Percentiles rank a stretch among this genome's conserved stretches.
Evolutionary conservation across 2,888 invertebrate genomes (phyloP).

Genomic region (Xestoiulus laeticollis): DNA sequence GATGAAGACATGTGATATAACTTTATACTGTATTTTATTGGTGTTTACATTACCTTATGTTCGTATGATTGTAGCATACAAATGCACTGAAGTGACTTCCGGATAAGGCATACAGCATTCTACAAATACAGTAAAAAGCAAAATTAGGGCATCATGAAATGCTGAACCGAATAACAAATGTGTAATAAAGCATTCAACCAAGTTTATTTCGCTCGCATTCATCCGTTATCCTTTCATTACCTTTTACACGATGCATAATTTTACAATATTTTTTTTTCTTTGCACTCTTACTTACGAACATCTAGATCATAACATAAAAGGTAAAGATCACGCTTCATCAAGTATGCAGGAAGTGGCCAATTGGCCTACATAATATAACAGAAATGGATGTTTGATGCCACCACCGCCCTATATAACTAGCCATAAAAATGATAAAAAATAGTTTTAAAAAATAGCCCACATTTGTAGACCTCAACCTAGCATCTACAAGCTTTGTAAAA

Average conservation of each 20-base stretch:
- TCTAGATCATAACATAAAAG: not conserved
- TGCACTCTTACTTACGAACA: not conserved
- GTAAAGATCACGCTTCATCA: not conserved
- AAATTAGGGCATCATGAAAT: not conserved
- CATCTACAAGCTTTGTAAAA: not conserved
- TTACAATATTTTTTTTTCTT: not conserved
- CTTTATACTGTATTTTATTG: too few relatives aligned
- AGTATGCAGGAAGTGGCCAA: not conserved
- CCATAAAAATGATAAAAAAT: constrained; percentile 6
- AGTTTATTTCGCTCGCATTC: not conserved
- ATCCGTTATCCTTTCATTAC: not conserved
- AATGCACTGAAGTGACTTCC: too few relatives aligned
- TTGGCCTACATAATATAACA: not conserved
- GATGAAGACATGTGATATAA: too few relatives aligned
- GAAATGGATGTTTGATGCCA: not conserved
- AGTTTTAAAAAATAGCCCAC: not conserved
- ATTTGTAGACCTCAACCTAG: not conserved
- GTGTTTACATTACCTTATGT: too few relatives aligned
- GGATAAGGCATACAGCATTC: not conserved
- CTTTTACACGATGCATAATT: not conserved
- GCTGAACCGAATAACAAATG: too few relatives aligned
- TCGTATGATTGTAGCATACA: too few relatives aligned
- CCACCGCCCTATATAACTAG: not conserved
- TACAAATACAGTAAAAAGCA: not conserved
- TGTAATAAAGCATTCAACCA: not conserved